A percentile compares a stretch with the other conserved stretches of the same genome.
These are phyloP conservation scores for Stichodactyla helianthus DNA, from an alignment of 64 coral and sea anemone genomes.

Conservation along the genomic window DNA sequence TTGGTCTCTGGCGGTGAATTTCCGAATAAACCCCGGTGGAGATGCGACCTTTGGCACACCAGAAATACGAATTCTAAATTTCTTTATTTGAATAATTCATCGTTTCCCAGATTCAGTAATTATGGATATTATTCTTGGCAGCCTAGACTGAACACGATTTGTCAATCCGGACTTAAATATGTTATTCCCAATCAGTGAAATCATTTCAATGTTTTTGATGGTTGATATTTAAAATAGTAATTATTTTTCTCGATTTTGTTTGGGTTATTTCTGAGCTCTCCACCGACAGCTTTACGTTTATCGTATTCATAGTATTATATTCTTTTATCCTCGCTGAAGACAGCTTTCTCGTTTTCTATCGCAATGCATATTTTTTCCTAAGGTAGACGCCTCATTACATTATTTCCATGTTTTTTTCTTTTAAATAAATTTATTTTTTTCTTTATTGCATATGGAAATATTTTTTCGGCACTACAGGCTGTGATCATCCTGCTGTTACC, in stretches of 20 bases:
- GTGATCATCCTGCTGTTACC: background rate
- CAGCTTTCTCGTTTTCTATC: background rate
- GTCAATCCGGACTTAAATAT: background rate
- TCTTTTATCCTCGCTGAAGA: background rate
- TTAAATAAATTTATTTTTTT: background rate
- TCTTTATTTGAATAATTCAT: conserved; percentile 13
- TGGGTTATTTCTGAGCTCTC: background rate
- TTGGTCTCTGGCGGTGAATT: background rate
- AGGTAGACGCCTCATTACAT: background rate
- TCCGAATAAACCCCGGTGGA: background rate
- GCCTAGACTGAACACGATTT: background rate
- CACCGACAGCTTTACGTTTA: background rate
- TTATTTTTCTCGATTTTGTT: background rate
- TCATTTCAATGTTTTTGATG: background rate
- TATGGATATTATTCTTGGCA: conserved; percentile 6
- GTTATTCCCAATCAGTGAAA: background rate
- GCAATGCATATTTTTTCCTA: background rate
- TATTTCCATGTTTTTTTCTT: background rate
- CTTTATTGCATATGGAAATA: background rate
- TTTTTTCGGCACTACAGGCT: background rate
- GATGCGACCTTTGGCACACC: conserved; percentile 14
- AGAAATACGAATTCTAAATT: conserved; percentile 1
- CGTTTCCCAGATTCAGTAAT: conserved; percentile 9
- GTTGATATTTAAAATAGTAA: background rate
- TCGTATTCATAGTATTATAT: background rate